Base-by-base conservation (phyloP, 2,113 vertebrate species). In the Hydrolagus affinis region DNA sequence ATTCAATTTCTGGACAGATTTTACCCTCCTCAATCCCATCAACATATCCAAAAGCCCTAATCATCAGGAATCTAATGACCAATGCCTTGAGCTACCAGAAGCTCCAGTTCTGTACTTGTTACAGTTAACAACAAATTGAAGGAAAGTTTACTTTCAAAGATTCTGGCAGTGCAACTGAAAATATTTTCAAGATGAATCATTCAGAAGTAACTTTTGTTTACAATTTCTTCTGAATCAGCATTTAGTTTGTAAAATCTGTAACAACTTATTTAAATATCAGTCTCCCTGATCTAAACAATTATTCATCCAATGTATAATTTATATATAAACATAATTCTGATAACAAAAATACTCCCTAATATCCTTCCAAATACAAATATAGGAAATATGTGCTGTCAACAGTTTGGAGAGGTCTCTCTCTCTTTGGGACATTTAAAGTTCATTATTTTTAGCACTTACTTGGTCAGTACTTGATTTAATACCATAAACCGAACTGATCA, bases 121-220 rank as follows among this genome's bases (percentile, higher is more conserved):
- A 8, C 19, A 83, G 64, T 66, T 83, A 60, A 32, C 10, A 83
- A 83, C 59, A 32, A 28, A 68, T 32, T 14, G 8, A 66, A 30
- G 15, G 14, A 30, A 66, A 83, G 60, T 68, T 83, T 66, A 83
- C 28, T 83, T 68, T 83, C 78, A 83, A 83, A 8, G 28, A 83
- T 68, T 8, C 60, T 66, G 60, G 78, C 78, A 83, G 62, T 56
- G 62, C 11, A 66, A 68, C 25, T 68, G 78, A 66, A 83, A 66
- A 66, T 66, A 75, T 66, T 66, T 66, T 32, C 12, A 66, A 3
- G 32, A 15, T 66, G 62, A 83, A 83, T 83, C 25, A 83, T 83
- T 17, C 7, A 83, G 66, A 64, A 44, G 44, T 44, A 44, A 9
- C 62, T n/a, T 23, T 68, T 66, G 60, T 83, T 83, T 83, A 68